Evolutionary conservation across 2,888 invertebrate genomes (phyloP).

Genomic region (Aproaerema taeniolella): DNA sequence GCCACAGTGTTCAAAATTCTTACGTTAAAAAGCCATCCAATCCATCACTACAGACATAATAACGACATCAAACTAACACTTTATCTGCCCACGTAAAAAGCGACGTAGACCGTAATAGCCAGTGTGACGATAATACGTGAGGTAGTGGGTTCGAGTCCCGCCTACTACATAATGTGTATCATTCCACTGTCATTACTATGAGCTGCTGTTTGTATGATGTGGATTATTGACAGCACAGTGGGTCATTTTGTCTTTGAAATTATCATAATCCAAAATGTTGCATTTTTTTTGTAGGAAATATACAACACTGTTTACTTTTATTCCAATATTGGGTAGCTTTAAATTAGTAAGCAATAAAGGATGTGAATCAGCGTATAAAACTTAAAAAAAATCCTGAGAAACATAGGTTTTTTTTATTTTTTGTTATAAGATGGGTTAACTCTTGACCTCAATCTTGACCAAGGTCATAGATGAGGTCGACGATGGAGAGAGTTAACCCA

Average conservation of each 20-base stretch:
- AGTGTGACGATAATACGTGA: constrained; percentile 23
- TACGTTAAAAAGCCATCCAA: neutral
- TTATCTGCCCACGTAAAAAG: constrained; percentile 10
- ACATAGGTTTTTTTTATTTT: too few species aligned
- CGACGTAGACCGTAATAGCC: constrained; percentile 25
- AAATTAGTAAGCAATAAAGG: too few species aligned
- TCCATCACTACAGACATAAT: constrained; percentile 6
- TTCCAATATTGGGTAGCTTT: neutral
- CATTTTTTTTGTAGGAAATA: too few species aligned
- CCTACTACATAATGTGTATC: constrained; percentile 38
- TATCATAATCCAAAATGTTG: too few species aligned
- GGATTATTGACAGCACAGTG: constrained; percentile 2
- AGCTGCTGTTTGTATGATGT: constrained; percentile 17
- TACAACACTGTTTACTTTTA: too few species aligned
- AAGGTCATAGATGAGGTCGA: too few species aligned
- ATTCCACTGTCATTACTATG: constrained; percentile 34
- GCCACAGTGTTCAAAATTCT: neutral
- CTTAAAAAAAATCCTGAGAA: neutral
- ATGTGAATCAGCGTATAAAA: too few species aligned
- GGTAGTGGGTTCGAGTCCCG: constrained; percentile 35
- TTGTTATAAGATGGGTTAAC: too few species aligned
- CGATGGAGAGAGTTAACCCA: too few species aligned
- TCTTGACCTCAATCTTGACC: too few species aligned
- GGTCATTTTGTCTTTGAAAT: too few species aligned
- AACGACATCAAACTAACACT: constrained; percentile 9